Evolutionary conservation across 1,140 invertebrate genomes (phyloP), one percentile per base, ranked within the genome.

Genomic region (Platyscapa corneri): DNA sequence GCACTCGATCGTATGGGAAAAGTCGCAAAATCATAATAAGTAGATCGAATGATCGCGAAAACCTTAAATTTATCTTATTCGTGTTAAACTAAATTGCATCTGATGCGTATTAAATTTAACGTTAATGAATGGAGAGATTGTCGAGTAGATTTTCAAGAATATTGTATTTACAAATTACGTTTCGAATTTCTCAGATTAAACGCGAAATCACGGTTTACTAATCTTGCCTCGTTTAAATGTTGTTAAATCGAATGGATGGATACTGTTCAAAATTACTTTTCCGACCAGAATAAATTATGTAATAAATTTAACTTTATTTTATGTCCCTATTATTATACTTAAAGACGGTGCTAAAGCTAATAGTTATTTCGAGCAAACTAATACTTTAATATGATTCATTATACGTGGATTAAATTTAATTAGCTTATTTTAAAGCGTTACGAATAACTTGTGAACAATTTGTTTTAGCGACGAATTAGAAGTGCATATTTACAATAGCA

Each of bases 261-360:
- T 37, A 37, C 0, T 37, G 67, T 30, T 70, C 12, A 34, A 67
- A 32, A n/a, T 64, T 27, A 1, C 23, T 67, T 67, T 67, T n/a
- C 27, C 30, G 34, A 16, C 65, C 30, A 30, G 14, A 67, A 67
- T 67, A 12, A 67, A 67, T 67, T 67, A 14, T 14, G 3, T 67
- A 37, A 70, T 70, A 70, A 70, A 39, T 70, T 14, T 37, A 37
- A 70, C 20, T 70, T 70, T 37, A 70, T 60, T 60, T 60, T 60
- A 60, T 60, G 56, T 23, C 2, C 10, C 20, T 27, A 27, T 60
- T 60, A 60, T 27, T 60, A 27, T 60, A 60, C 20, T 27, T 27
- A 60, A 60, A 60, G 5, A 60, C 14, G 27, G 56, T 53, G 23
- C 27, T 60, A 27, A 60, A 60, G 3, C 8, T 18, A 67, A 67